Evolutionary conservation across 1,140 invertebrate genomes (phyloP).

Genomic region (Diachasmimorpha longicaudata): DNA sequence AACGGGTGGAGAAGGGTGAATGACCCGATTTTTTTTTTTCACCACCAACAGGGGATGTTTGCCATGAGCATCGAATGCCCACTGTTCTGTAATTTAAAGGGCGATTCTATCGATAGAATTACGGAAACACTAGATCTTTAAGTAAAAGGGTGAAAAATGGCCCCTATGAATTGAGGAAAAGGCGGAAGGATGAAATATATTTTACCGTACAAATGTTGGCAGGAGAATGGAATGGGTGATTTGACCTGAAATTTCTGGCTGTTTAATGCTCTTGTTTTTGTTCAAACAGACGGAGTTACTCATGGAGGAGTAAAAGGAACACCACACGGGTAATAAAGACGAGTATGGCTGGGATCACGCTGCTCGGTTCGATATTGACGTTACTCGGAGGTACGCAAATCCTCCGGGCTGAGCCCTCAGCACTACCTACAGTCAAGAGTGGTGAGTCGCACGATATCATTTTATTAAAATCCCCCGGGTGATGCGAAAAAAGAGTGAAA

Average conservation of each 20-base stretch:
- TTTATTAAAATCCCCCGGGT: not conserved
- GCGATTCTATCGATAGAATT: constrained; percentile 19
- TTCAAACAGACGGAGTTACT: constrained; percentile 23
- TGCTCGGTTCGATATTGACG: constrained; percentile 49
- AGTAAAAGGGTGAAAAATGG: constrained; percentile 1
- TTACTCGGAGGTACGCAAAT: constrained; percentile 54
- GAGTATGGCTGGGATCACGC: constrained; percentile 50
- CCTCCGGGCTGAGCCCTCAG: constrained; percentile 49
- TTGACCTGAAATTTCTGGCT: constrained; percentile 28
- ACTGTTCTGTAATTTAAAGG: constrained; percentile 23
- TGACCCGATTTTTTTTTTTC: constrained; percentile 24
- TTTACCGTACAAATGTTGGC: not conserved
- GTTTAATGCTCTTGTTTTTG: constrained; percentile 30
- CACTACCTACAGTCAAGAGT: constrained; percentile 52
- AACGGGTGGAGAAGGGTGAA: not conserved
- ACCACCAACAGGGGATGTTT: not conserved
- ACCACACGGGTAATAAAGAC: not conserved
- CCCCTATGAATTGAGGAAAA: not conserved
- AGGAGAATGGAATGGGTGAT: not conserved
- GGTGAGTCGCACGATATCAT: constrained; percentile 43
- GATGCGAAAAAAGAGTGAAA: not conserved
- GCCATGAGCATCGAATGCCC: constrained; percentile 12
- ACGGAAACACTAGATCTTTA: constrained; percentile 22
- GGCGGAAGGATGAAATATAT: not conserved
- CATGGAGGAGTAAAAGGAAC: constrained; percentile 49